Base-by-base conservation (phyloP, 35 echinoderm and acorn worm genomes). In the Ophiothrix spiculata region DNA sequence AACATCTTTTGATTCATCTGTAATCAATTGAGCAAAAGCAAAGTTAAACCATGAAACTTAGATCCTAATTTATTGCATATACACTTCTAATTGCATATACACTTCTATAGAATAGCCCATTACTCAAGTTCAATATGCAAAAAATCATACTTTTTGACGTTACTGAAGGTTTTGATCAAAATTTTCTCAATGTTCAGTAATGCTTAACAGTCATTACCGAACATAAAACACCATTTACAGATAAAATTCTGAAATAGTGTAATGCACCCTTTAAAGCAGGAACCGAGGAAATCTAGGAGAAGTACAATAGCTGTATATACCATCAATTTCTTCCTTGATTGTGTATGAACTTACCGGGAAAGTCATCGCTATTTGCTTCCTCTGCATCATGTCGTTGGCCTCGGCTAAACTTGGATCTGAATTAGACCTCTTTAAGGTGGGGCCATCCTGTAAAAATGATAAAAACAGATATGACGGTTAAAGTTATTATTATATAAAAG, bases 361-460 rank as follows among this genome's bases (percentile, higher is more conserved):
- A 21, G 91, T 97, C 86, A 89, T 87, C 1, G 90, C 94, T 38
- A 97, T 97, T 39, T 92, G 89, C 76, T 86, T 97, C 32, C 94
- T 81, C 84, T 97, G 87, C 80, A 93, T 35, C 86, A 81, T 86
- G 79, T 97, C 94, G 56, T 97, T 90, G 73, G 69, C 90, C 49
- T 97, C 94, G 32, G 90, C 90, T 33, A 97, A 79, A 56, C 86
- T 97, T 8, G 94, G 90, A 76, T 97, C 94, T 17, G 94, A 97
- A 41, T 80, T 97, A 56, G 89, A 91, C 31, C 94, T 76, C 84
- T 97, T 97, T 38, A 97, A 84, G 35, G 74, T 91, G 1, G 81
- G 83, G 19, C 78, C 35, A 42, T 81, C 83, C 93, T 95, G 85
- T 19, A 64, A 69, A 54, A 21, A 39, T 33, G 38, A n/a, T n/a